Percentiles rank a stretch among this genome's conserved stretches.
phyloP scores from a whole-genome alignment of 2,888 invertebrate genomes.

The Atethmia centrago region DNA sequence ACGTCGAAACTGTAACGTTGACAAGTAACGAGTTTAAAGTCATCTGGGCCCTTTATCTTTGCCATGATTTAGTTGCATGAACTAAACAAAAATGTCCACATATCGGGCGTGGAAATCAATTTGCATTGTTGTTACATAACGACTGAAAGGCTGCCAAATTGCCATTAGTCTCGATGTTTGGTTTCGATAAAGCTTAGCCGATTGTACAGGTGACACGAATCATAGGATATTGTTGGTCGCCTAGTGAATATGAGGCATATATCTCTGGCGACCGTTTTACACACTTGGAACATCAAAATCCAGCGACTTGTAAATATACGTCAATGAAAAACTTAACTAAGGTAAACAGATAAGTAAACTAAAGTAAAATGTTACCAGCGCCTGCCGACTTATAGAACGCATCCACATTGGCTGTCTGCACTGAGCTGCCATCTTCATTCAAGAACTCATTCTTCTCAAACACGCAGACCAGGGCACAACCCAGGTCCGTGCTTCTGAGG shows the following conservation, averaged over 20 bases:
- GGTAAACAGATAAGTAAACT: not conserved
- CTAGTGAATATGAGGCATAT: not conserved
- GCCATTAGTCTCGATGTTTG: not conserved
- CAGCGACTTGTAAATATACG: not conserved
- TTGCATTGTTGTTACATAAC: not conserved
- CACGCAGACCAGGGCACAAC: constrained; percentile 73
- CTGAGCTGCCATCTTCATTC: constrained; percentile 37
- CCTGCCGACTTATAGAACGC: constrained; percentile 67
- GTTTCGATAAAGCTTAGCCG: not conserved
- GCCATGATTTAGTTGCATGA: not conserved
- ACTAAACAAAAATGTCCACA: not conserved
- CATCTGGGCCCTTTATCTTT: not conserved
- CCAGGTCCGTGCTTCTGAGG: constrained; percentile 61
- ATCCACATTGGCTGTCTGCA: constrained; percentile 54
- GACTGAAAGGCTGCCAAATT: too few species aligned
- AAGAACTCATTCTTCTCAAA: constrained; percentile 66
- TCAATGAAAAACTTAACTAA: not conserved
- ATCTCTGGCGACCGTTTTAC: not conserved
- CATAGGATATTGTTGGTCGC: not conserved
- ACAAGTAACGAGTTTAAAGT: constrained; percentile 1
- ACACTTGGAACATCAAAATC: not conserved
- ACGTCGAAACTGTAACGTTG: not conserved
- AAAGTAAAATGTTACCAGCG: constrained; percentile 65
- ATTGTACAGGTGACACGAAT: not conserved
- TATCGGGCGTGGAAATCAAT: not conserved